These are phyloP conservation scores for Chondrosia reniformis DNA, from an alignment of 37 sponge, comb jelly and placozoan genomes.

Conservation along the genomic window DNA sequence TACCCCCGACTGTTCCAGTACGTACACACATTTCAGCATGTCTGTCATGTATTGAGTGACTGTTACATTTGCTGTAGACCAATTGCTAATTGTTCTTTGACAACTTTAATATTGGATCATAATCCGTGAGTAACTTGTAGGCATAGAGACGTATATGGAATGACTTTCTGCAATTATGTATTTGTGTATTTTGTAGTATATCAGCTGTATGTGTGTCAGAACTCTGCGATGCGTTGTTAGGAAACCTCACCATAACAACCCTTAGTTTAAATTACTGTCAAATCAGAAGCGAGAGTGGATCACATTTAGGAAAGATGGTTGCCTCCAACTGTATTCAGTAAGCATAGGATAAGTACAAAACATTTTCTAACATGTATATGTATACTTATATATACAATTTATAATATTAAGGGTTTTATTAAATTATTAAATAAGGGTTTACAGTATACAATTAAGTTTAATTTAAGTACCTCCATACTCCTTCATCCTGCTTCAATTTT, in stretches of 20 bases:
- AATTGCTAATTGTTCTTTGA: constrained; percentile 1
- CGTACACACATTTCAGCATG: neutral
- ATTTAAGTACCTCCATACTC: too few species aligned
- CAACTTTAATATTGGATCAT: constrained; percentile 35
- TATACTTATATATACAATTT: neutral
- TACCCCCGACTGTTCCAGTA: constrained; percentile 41
- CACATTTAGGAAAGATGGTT: constrained; percentile 34
- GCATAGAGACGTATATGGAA: too few species aligned
- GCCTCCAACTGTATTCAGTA: constrained; percentile 37
- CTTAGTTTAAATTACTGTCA: constrained; percentile 67
- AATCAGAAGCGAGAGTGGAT: constrained; percentile 32
- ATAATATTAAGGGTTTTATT: too few species aligned
- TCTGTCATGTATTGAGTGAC: neutral
- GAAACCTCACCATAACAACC: neutral
- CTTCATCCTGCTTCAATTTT: too few species aligned
- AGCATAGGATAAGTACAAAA: neutral
- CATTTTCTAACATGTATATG: neutral
- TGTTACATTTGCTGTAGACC: neutral
- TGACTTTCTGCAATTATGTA: neutral
- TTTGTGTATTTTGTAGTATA: constrained; percentile 11
- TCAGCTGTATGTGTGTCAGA: neutral
- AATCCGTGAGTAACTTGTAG: constrained; percentile 29
- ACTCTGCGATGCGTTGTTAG: constrained; percentile 32
- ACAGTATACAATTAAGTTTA: too few species aligned
- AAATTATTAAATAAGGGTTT: too few species aligned